phyloP scores from a whole-genome alignment of 2,113 vertebrate species.

The Seriola rivoliana region DNA sequence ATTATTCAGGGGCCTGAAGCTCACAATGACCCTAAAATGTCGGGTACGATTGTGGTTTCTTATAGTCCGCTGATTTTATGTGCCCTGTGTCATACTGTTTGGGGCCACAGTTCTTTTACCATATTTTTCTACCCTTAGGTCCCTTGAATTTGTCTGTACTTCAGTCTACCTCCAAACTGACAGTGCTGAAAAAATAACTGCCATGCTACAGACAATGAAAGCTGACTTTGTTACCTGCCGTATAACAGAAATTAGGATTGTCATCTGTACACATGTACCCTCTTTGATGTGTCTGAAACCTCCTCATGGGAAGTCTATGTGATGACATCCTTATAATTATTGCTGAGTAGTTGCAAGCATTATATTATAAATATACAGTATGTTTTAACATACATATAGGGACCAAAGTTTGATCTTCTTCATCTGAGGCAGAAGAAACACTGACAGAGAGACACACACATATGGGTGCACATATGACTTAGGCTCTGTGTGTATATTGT shows the following conservation, averaged over 20 bases:
- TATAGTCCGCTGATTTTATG: conserved; percentile 49
- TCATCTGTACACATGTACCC: background rate
- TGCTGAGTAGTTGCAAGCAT: background rate
- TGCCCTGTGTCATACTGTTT: conserved; percentile 20
- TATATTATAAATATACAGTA: too few species aligned
- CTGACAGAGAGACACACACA: background rate
- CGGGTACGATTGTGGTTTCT: conserved; percentile 41
- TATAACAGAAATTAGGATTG: background rate
- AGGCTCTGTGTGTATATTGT: background rate
- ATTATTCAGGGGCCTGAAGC: conserved; percentile 66
- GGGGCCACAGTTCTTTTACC: background rate
- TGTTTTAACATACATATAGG: background rate
- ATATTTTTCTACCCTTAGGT: conserved; percentile 24
- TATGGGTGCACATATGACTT: background rate
- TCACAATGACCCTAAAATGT: conserved; percentile 72
- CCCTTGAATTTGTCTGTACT: background rate
- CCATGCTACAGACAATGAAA: background rate
- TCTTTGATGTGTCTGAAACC: conserved; percentile 7
- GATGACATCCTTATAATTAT: background rate
- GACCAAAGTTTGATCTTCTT: background rate
- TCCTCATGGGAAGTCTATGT: background rate
- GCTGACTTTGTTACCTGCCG: background rate
- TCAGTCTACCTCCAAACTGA: background rate
- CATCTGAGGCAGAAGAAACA: background rate
- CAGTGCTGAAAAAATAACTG: background rate